Evolutionary conservation across 1,140 invertebrate species (phyloP), one percentile per base, ranked within the genome.

Genomic region (Ephestia elutella): DNA sequence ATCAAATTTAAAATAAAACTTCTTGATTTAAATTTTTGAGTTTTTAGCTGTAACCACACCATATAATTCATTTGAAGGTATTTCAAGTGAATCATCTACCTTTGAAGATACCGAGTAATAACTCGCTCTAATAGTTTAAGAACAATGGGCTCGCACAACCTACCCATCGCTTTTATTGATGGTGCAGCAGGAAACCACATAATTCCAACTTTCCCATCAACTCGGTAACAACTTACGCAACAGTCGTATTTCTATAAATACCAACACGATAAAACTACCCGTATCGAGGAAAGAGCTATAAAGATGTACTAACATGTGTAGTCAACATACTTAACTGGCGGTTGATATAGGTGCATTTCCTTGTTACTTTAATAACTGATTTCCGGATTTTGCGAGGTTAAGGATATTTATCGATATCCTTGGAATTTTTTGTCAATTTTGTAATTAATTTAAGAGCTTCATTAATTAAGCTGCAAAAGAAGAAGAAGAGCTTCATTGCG

Each of bases 221-320:
- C 68, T 70, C 66, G 50, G 57, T 57, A 69, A 66, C 48, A 61
- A 55, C 49, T 71, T 73, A 60, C 57, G 60, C 60, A 65, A 73
- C 62, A 61, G 15, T 62, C 28, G 49, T 38, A 57, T 62, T 65
- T 62, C 44, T 53, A 25, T 50, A 53, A 21, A 53, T 25, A 21
- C 20, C 21, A 57, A 57, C 38, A 48, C 56, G 56, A 57, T 57
- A 57, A 57, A 56, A 50, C 48, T 49, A 57, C 44, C 44, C 44
- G 44, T 19, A 49, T 28, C 54, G 20, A 18, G 48, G 38, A 44
- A 44, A 44, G n/a, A 44, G 13, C 38, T 44, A 35, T 35, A 35
- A 35, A 44, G 38, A 44, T 44, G 13, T 44, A 44, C 15, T 44
- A 44, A 44, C 21, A 7, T 25, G 20, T 53, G 50, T 21, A 25